Conservation (phyloP, 1,140 invertebrate genomes). For the Penaeus vannamei region DNA sequence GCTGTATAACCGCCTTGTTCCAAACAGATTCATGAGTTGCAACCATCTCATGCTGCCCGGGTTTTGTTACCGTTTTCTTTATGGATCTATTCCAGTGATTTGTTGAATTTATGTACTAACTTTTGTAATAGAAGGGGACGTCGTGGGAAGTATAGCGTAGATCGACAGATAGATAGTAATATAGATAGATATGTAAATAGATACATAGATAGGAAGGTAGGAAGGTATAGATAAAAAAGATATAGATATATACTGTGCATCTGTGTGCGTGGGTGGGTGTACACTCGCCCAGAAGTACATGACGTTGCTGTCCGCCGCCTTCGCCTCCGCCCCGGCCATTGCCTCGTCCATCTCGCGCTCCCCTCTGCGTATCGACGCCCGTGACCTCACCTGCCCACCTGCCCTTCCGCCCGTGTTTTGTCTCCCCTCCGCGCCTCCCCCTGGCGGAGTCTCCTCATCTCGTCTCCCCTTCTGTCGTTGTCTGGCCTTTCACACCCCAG, state of each 20-base stretch:
- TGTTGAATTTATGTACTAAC: too few relatives aligned
- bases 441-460: neutral
- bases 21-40: too few relatives aligned
- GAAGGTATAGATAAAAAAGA: neutral
- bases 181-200: neutral
- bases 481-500: neutral
- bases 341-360: slow-evolving; percentile 6
- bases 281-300: too few relatives aligned
- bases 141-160: neutral
- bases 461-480: neutral
- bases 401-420: slow-evolving; percentile 1
- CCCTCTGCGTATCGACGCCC: neutral
- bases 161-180: neutral
- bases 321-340: neutral
- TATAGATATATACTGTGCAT: too few relatives aligned
- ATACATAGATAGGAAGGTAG: neutral
- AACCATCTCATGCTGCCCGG: too few relatives aligned
- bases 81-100: too few relatives aligned
- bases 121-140: neutral
- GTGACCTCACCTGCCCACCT: neutral
- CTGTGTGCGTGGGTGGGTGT: too few relatives aligned
- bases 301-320: neutral
- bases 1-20: too few relatives aligned
- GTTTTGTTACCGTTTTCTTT: too few relatives aligned
- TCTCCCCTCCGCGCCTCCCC: neutral